Conservation (phyloP, 2,113 vertebrate genomes). For the Stigmatopora nigra region DNA sequence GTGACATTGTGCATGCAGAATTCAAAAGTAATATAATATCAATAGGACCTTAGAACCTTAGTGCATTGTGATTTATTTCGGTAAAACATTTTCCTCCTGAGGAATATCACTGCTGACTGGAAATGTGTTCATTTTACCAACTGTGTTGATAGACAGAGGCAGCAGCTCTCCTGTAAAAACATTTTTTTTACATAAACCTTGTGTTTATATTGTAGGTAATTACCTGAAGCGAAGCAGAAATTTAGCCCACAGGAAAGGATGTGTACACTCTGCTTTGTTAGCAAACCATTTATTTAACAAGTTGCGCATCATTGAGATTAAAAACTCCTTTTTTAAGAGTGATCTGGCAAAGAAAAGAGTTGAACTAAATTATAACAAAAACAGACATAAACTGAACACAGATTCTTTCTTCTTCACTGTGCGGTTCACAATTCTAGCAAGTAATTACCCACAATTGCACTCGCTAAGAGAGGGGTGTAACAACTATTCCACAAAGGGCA, state of each 20-base stretch:
- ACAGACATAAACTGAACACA: too few species aligned
- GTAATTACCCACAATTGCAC: too few species aligned
- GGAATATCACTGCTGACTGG: constrained; percentile 56
- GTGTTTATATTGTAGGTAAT: constrained; percentile 71
- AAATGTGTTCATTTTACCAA: constrained; percentile 46
- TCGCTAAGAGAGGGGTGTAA: too few species aligned
- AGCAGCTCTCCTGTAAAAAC: constrained; percentile 54
- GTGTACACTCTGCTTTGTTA: constrained; percentile 69
- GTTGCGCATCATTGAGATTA: too few species aligned
- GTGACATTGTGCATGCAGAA: constrained; percentile 17
- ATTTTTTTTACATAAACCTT: neutral
- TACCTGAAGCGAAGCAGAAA: constrained; percentile 67
- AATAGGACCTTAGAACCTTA: constrained; percentile 24
- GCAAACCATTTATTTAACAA: constrained; percentile 8
- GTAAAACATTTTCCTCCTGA: constrained; percentile 55
- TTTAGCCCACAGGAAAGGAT: constrained; percentile 68
- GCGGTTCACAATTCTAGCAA: too few species aligned
- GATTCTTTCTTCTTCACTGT: too few species aligned
- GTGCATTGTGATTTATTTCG: constrained; percentile 46
- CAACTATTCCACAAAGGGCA: too few species aligned
- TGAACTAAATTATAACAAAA: too few species aligned
- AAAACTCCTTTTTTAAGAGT: too few species aligned
- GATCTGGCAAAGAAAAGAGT: too few species aligned
- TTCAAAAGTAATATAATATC: constrained; percentile 33
- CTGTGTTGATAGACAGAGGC: constrained; percentile 64